A percentile compares a stretch with the other conserved stretches of the same genome.
Evolutionary conservation across 2,797 vertebrate genomes (phyloP).

Genomic region (Parauchenoglanis ngamensis): DNA sequence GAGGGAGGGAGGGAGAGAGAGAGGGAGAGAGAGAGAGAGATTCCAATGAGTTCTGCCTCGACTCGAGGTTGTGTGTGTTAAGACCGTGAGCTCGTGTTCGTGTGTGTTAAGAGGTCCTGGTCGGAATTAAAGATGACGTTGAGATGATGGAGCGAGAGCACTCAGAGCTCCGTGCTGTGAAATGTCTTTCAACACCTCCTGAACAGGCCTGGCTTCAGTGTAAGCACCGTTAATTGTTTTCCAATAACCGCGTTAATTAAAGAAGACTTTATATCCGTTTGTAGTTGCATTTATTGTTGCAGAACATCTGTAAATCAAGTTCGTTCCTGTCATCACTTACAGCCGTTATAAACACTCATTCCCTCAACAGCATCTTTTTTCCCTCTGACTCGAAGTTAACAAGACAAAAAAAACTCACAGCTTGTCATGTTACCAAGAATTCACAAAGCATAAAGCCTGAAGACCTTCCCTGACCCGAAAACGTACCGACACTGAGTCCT

Average conservation of each 20-base stretch:
- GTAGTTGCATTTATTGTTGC: neutral
- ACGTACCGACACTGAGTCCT: too few relatives aligned
- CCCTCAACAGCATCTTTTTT: neutral
- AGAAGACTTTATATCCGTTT: neutral
- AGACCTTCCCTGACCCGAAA: too few relatives aligned
- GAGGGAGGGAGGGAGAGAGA: neutral
- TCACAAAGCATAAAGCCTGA: too few relatives aligned
- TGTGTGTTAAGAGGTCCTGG: slow-evolving; percentile 3
- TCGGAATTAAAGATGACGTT: neutral
- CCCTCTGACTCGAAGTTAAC: too few relatives aligned
- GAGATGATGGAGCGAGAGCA: neutral
- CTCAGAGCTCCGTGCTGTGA: neutral
- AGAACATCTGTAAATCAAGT: too few relatives aligned
- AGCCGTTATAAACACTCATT: neutral
- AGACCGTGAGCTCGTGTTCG: neutral
- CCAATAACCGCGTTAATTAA: neutral
- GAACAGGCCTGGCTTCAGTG: neutral
- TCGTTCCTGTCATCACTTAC: too few relatives aligned
- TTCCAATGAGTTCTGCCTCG: slow-evolving; percentile 1
- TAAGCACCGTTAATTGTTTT: neutral
- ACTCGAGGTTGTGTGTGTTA: neutral
- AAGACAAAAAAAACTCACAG: too few relatives aligned
- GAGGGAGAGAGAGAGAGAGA: neutral
- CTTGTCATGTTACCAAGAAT: too few relatives aligned
- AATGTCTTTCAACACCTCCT: neutral